These are phyloP conservation scores for Bubo bubo DNA, from an alignment of 2,113 vertebrate species.

Conservation along the genomic window DNA sequence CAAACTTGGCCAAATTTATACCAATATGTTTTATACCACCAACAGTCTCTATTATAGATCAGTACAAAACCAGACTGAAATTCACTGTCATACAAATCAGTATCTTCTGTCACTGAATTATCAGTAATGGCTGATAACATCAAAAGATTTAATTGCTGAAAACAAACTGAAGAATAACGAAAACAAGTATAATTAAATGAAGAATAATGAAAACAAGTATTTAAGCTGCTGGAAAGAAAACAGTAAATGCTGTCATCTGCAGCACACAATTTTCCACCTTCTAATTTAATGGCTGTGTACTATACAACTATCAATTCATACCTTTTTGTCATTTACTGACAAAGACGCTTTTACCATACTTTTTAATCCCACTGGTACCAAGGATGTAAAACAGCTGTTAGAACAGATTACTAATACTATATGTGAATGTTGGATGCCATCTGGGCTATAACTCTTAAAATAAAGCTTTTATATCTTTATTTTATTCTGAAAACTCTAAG, in stretches of 20 bases:
- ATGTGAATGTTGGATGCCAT: neutral
- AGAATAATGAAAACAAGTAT: neutral
- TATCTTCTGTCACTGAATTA: neutral
- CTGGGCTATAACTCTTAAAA: neutral
- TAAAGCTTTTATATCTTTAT: neutral
- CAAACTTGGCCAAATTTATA: neutral
- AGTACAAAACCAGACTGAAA: neutral
- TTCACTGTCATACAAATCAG: neutral
- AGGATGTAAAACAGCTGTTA: neutral
- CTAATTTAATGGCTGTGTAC: neutral
- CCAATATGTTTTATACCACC: neutral
- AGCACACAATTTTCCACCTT: neutral
- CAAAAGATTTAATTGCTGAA: neutral
- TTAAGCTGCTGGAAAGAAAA: neutral
- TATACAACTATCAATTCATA: neutral
- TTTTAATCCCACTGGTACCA: neutral
- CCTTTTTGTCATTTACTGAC: neutral
- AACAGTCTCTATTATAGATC: neutral
- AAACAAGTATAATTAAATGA: neutral
- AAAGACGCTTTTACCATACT: neutral
- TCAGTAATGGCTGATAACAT: neutral
- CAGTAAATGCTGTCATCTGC: neutral
- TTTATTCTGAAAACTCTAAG: neutral
- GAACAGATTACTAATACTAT: neutral
- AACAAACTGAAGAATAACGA: neutral